A percentile compares a stretch with the other conserved stretches of the same genome.
These are phyloP conservation scores for Labeo catla DNA, from an alignment of 2,113 vertebrate species.

Conservation along the genomic window DNA sequence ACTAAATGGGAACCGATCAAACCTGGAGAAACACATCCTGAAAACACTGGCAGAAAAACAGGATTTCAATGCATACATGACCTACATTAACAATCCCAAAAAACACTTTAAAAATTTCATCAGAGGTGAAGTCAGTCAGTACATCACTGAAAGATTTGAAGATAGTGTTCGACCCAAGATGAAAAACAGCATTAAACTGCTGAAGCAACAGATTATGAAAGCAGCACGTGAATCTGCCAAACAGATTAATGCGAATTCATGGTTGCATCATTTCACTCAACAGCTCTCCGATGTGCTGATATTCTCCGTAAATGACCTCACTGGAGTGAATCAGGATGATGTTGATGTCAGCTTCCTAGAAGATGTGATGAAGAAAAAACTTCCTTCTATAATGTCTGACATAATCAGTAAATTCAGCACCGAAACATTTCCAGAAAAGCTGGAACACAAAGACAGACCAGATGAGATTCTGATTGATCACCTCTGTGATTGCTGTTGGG, in stretches of 20 bases:
- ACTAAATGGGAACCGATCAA: no score
- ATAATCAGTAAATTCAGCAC: background rate
- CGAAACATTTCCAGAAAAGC: background rate
- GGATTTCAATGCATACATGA: no score
- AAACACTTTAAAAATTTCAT: background rate
- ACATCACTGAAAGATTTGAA: constrained; percentile 29
- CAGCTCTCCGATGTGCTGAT: constrained; percentile 35
- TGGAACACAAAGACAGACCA: constrained; percentile 30
- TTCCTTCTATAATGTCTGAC: constrained; percentile 10
- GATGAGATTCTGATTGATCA: constrained; percentile 62
- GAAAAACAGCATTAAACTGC: constrained; percentile 34
- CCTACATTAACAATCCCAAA: background rate
- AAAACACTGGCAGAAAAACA: no score
- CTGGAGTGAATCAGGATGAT: constrained; percentile 19
- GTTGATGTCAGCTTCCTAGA: constrained; percentile 47
- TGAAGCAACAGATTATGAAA: background rate
- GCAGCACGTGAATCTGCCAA: constrained; percentile 59
- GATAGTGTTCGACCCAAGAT: constrained; percentile 44
- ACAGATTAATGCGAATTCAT: constrained; percentile 10
- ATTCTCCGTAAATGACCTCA: constrained; percentile 29
- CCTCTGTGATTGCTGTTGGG: constrained; percentile 70
- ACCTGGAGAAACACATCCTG: no score
- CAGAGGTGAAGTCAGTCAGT: background rate
- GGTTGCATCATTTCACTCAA: constrained; percentile 53
- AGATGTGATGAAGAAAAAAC: background rate